A percentile compares a stretch with the other conserved stretches of the same genome.
Evolutionary conservation across 2,113 vertebrate genomes (phyloP).

Genomic region (Ceratotherium simum): DNA sequence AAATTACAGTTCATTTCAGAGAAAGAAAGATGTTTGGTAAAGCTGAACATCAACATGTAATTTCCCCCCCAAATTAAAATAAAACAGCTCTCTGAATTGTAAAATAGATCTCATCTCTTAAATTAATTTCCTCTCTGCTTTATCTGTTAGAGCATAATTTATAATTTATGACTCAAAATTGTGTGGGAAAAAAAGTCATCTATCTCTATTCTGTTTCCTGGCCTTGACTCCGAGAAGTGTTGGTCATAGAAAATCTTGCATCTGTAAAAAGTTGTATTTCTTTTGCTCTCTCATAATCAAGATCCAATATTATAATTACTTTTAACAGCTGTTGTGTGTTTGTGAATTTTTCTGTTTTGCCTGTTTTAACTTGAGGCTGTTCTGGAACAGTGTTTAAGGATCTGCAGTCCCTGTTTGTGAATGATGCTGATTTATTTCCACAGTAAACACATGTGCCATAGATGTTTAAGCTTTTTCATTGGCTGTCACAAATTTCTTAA

Average conservation of each 20-base stretch:
- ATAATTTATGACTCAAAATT: conserved; percentile 69
- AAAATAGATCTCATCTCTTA: conserved; percentile 70
- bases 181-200: conserved; percentile 53
- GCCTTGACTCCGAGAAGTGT: conserved; percentile 25
- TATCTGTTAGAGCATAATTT: conserved; percentile 71
- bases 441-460: neutral
- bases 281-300: conserved; percentile 59
- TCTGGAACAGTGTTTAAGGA: conserved; percentile 36
- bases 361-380: conserved; percentile 45
- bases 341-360: conserved; percentile 57
- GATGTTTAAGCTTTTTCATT: neutral
- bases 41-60: conserved; percentile 35
- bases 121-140: conserved; percentile 76
- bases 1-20: conserved; percentile 43
- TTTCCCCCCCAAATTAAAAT: conserved; percentile 60
- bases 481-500: neutral
- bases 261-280: conserved; percentile 58
- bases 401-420: neutral
- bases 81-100: conserved; percentile 62
- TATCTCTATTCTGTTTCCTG: conserved; percentile 66
- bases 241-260: conserved; percentile 19
- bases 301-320: conserved; percentile 61
- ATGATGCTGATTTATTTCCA: conserved; percentile 37
- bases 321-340: conserved; percentile 60
- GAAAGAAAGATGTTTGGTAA: conserved; percentile 64